Percentiles rank a stretch among this genome's conserved stretches.
phyloP scores from a whole-genome alignment of 2,113 vertebrate species.

The Aix galericulata region DNA sequence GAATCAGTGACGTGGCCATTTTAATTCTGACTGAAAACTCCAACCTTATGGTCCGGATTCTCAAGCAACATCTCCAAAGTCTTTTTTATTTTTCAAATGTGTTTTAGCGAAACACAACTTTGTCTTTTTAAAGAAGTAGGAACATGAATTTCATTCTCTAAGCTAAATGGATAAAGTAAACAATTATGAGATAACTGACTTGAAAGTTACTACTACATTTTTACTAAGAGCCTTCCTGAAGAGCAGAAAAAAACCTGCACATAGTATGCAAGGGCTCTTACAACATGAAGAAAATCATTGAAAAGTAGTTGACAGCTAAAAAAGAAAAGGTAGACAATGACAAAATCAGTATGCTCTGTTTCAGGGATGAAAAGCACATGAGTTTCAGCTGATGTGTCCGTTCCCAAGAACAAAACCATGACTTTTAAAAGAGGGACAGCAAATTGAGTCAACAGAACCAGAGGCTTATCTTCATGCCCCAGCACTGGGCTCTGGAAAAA shows the following conservation, averaged over 20 bases:
- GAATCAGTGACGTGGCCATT: neutral
- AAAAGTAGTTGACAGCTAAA: neutral
- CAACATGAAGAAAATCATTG: neutral
- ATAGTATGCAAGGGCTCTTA: rapidly evolving
- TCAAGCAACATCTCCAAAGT: neutral
- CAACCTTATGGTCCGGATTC: neutral
- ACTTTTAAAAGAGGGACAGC: rapidly evolving
- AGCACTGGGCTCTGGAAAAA: rapidly evolving
- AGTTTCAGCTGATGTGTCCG: neutral
- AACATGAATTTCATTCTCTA: neutral
- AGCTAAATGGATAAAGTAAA: rapidly evolving
- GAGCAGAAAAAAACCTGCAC: neutral
- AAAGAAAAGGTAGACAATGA: neutral
- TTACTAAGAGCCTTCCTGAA: too few relatives aligned
- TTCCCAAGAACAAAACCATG: neutral
- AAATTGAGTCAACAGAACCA: neutral
- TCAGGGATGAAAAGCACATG: too few relatives aligned
- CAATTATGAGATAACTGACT: rapidly evolving
- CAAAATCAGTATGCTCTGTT: neutral
- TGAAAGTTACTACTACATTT: neutral
- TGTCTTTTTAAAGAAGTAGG: neutral
- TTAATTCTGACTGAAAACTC: neutral
- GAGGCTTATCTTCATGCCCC: neutral
- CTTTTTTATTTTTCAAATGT: too few relatives aligned
- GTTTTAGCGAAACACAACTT: neutral